Base-by-base conservation (phyloP, 2,888 invertebrate genomes). In the Netelia fuscicornis region DNA sequence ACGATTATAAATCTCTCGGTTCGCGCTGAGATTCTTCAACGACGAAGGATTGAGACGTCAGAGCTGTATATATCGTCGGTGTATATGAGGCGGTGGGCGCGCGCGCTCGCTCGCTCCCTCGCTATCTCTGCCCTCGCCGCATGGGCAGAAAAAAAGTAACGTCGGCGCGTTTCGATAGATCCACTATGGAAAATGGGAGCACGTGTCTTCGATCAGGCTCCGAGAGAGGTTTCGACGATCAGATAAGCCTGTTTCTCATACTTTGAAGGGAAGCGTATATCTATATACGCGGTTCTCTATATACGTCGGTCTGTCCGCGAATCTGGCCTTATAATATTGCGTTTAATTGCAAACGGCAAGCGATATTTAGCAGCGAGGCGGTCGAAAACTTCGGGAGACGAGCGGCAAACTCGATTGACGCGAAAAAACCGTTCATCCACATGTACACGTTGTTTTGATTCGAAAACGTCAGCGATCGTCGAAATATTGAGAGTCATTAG, bases 211-310 rank as follows among this genome's bases (percentile, higher is more conserved):
- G 88, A 89, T 89, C 89, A 90, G 87, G 79, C 84, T 86, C 78
- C 81, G 52, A 72, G 44, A 25, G 13, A 30, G 52, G 75, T 48
- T 30, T 44, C 60, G 81, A 56, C 86, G 86, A 92, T 91, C 89
- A 90, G 91, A 92, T 92, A 91, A 91, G 87, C 75, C 68, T 84
- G 88, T 90, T 90, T 91, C 90, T 90, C 91, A 87, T 89, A 89
- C 82, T 85, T 77, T 78, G 60, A 48, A 56, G 52, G 23, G 65
- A 58, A 75, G 54, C 60, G 67, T 68, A 25, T 37, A 56, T 71
- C 30, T 56, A 52, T 23, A 68, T 68, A 23, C 52, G 20, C 17
- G 6, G 3, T 25, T 23, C 10, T 62, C 25, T 30, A 62, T 62
- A 60, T 48, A 62, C 48, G 62, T 37, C 2, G 9, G 20, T 48